These are phyloP conservation scores for Eupeodes luniger DNA, from an alignment of 2,888 invertebrate species.

Conservation along the genomic window DNA sequence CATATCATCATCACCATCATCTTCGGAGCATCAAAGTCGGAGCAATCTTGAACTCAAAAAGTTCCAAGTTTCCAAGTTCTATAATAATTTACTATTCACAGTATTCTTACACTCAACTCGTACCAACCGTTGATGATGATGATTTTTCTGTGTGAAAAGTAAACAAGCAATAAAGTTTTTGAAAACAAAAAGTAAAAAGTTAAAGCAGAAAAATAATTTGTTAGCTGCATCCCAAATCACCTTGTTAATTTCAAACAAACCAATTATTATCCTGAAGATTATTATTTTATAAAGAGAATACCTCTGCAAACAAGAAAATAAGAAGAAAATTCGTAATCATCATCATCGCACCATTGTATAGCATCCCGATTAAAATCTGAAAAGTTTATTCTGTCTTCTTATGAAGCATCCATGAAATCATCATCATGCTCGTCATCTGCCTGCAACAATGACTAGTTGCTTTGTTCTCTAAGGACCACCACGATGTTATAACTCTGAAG, in stretches of 20 bases:
- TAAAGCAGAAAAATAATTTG: conserved; percentile 15
- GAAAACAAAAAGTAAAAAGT: neutral
- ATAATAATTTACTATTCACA: neutral
- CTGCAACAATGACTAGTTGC: conserved; percentile 44
- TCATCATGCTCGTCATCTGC: conserved; percentile 26
- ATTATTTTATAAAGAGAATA: neutral
- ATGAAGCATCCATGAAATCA: conserved; percentile 48
- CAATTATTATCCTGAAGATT: conserved; percentile 64
- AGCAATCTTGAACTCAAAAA: neutral
- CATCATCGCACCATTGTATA: conserved; percentile 19
- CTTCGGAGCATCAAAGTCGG: too few relatives aligned
- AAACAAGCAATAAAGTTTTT: conserved; percentile 31
- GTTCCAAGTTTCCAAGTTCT: neutral
- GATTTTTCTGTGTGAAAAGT: conserved; percentile 4
- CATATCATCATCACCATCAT: neutral
- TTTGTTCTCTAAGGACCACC: conserved; percentile 47
- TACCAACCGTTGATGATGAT: neutral
- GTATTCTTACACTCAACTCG: neutral
- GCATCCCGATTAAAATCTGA: conserved; percentile 61
- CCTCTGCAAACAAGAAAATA: neutral
- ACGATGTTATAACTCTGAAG: neutral
- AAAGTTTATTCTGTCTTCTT: conserved; percentile 39
- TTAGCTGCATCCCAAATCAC: conserved; percentile 37
- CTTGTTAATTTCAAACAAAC: conserved; percentile 47
- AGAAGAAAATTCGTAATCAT: conserved; percentile 6